Base-by-base conservation (phyloP, 2,888 invertebrate species). In the Diadegma fenestrale region DNA sequence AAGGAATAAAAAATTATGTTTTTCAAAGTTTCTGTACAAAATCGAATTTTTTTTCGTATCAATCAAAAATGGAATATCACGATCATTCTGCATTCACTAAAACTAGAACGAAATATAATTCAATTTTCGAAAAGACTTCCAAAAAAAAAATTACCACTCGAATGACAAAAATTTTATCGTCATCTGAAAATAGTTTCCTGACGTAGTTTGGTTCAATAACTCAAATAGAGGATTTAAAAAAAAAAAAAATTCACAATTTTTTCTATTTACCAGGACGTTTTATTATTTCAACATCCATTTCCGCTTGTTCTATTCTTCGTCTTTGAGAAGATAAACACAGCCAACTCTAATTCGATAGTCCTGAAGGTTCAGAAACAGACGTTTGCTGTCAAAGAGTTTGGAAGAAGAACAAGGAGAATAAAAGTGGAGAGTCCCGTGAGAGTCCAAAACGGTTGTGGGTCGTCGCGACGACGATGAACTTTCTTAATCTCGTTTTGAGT, bases 401-500 rank as follows among this genome's bases (percentile, higher is more conserved):
- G 54, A 78, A 82, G 45, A 85, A 45, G 69, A 33, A 54, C 58
- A 80, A 80, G 17, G 58, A 72, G 51, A 26, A 22, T n/a, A 69
- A 19, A 72, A 45, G 33, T 41, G 6, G 61, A n/a, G 63, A 82
- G 66, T 82, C 85, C 71, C 82, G 69, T 61, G 85, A 79, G 85
- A 82, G 72, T 82, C 61, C 64, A 48, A 75, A 76, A 85, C 77
- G 82, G 76, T 85, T 77, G 71, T 71, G 76, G 64, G 71, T 85
- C 54, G 54, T 71, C 72, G 58, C n/a, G 66, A 58, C 43, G 48
- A 19, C 48, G 41, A 77, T 61, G 75, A 85, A 85, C 85, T 82
- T 82, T 80, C 76, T 85, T 80, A 85, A 85, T 82, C 79, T 82
- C 77, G 82, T 85, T 82, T 85, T 85, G 76, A 85, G 79, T 85